Base-by-base conservation (phyloP, 2,888 invertebrate species). In the Nemurella pictetii region DNA sequence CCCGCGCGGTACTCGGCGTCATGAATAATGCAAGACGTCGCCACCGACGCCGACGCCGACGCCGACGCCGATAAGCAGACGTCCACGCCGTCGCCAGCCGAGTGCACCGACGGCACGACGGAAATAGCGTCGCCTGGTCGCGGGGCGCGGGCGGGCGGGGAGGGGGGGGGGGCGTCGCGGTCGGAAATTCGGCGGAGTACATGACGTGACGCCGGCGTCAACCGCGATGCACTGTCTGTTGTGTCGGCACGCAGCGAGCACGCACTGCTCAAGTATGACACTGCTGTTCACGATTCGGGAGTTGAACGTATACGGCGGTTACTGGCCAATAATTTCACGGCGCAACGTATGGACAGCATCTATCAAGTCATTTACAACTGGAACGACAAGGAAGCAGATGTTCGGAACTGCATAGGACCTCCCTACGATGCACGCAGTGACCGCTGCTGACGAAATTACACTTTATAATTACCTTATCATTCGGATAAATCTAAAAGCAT, bases 21-120 rank as follows among this genome's bases (percentile, higher is more conserved):
- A 78, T 78, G 78, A 78, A 78, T 78, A 78, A 78, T 78, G 78
- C 30, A 78, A 5, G 28, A 74, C 55, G 55, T 15, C n/a, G 55
- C 55, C 55, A 12, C 1, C 55, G 32, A 9, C n/a, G 32, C 5
- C 55, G 55, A 55, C 55, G 55, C 1, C 55, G 55, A 1, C 55
- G 55, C 55, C 15, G 55, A 55, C 55, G 55, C 55, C 55, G 20
- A 55, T 20, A 55, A 20, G 15, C 55, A 55, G 12, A 55, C 55
- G 55, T 55, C 55, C 55, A 55, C 55, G 55, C 9, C 55, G 55
- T 1, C 32, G 32, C 32, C 32, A 9, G 32, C 32, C 32, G 32
- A 32, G 32, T 32, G 32, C 32, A 32, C 32, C 32, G 32, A n/a
- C 32, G 32, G 9, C 4, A 9, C 55, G 55, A 55, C 55, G 55